phyloP scores from a whole-genome alignment of 2,888 invertebrate genomes.

The Abscondita cerata region DNA sequence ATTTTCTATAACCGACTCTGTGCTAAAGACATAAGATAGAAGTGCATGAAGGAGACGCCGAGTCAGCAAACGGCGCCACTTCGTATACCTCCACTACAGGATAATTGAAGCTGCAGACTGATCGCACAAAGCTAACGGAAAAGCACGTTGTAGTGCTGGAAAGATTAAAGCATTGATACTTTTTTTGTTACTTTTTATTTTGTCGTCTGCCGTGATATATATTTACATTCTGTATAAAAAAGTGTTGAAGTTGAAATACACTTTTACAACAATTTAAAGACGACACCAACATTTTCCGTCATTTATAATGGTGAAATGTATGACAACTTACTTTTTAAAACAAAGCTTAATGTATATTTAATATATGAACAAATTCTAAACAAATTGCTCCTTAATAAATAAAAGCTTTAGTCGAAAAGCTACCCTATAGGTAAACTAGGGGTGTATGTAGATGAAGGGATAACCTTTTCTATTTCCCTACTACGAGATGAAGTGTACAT shows the following conservation, averaged over 20 bases:
- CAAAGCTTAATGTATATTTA: too few relatives aligned
- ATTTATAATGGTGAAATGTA: too few relatives aligned
- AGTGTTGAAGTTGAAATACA: constrained; percentile 17
- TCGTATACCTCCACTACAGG: constrained; percentile 43
- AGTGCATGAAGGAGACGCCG: constrained; percentile 35
- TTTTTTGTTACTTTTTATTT: constrained; percentile 43
- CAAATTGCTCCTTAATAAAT: too few relatives aligned
- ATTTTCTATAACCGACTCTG: constrained; percentile 31
- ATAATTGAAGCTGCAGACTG: constrained; percentile 51
- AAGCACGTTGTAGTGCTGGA: constrained; percentile 47
- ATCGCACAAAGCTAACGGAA: constrained; percentile 45
- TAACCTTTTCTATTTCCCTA: too few relatives aligned
- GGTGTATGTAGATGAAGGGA: too few relatives aligned
- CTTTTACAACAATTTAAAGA: too few relatives aligned
- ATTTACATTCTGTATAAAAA: constrained; percentile 24
- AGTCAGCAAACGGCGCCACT: constrained; percentile 38
- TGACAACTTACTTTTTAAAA: too few relatives aligned
- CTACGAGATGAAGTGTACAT: too few relatives aligned
- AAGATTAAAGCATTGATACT: constrained; percentile 50
- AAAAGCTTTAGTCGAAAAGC: too few relatives aligned
- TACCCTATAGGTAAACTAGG: too few relatives aligned
- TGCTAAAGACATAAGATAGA: constrained; percentile 32
- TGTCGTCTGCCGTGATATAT: constrained; percentile 28
- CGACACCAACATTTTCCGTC: too few relatives aligned
- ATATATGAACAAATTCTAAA: too few relatives aligned